Base-by-base conservation (phyloP, 2,888 invertebrate genomes). In the Gerris lacustris region DNA sequence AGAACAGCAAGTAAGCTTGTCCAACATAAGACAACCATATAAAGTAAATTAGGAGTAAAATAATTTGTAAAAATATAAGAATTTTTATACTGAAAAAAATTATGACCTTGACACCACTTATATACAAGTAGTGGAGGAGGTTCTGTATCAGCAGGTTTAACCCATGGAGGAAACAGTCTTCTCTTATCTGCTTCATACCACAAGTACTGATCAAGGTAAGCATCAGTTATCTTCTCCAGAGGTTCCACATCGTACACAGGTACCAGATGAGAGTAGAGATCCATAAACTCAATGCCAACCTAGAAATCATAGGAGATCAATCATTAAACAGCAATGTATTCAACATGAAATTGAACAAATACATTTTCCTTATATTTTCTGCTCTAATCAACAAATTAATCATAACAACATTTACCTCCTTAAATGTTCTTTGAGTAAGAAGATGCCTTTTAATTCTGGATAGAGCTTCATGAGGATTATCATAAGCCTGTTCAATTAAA, bases 201-300 rank as follows among this genome's bases (percentile, higher is more conserved):
- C 68, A 99, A 83, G 82, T 99, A 99, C 82, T 99, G 99, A 83
- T 99, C 99, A 71, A 99, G 83, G 82, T 99, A 99, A 0, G 99
- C 99, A 80, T 99, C 99, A 0, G 99, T 99, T 74, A 99, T 99
- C 83, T 99, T 99, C 82, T 99, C 99, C 70, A 99, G 82, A 0
- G 99, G 99, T 79, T 99, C 99, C 64, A 99, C 97, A 80, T 99
- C 99, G 80, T 99, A 99, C 0, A 99, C 99, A 0, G 99, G 99
- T 74, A 99, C 96, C 73, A 99, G 82, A 79, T 99, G 98, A 73
- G 96, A 97, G 84, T 99, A 99, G 71, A 99, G 84, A 80, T 99
- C 99, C 99, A 99, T 99, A 81, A 99, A 99, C 81, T 99, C 99
- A 78, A 99, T 99, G 66, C 98, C 97, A 72, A 94, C 92, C 90